A percentile compares a stretch with the other conserved stretches of the same genome.
Conservation (phyloP, 2,797 vertebrate species). For the Sebastes itinus region DNA sequence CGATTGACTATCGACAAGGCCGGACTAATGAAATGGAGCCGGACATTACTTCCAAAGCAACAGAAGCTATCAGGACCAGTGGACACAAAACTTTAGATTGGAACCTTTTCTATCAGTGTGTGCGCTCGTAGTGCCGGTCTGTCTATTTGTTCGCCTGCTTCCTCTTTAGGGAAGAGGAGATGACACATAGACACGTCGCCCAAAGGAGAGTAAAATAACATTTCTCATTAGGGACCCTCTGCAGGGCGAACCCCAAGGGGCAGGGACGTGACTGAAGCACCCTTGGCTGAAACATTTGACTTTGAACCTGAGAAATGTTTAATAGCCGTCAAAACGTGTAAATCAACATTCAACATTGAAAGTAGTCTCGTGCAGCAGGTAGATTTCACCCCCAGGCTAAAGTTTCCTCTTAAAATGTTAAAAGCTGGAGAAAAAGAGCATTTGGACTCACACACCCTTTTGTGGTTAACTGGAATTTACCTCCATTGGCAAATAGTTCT, state of each 20-base stretch:
- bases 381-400: neutral
- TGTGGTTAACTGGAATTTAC: neutral
- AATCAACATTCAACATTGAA: constrained; percentile 51
- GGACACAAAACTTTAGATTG: constrained; percentile 16
- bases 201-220: neutral
- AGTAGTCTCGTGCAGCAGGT: neutral
- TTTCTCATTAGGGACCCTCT: constrained; percentile 49
- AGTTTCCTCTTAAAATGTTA: neutral
- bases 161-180: constrained; percentile 7
- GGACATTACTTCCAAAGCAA: constrained; percentile 22
- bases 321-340: constrained; percentile 61
- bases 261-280: constrained; percentile 25
- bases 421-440: neutral
- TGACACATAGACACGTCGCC: constrained; percentile 14
- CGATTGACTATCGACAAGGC: constrained; percentile 20
- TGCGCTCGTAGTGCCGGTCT: neutral
- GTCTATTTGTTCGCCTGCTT: constrained; percentile 1
- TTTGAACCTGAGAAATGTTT: constrained; percentile 28
- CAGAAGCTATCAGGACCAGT: neutral
- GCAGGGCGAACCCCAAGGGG: constrained; percentile 10
- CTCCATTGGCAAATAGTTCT: neutral
- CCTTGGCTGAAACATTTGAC: constrained; percentile 24
- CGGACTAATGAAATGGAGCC: constrained; percentile 18
- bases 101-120: neutral
- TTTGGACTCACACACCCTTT: neutral